Evolutionary conservation across 2,113 vertebrate genomes (phyloP).

Genomic region (Terrapene triunguis): DNA sequence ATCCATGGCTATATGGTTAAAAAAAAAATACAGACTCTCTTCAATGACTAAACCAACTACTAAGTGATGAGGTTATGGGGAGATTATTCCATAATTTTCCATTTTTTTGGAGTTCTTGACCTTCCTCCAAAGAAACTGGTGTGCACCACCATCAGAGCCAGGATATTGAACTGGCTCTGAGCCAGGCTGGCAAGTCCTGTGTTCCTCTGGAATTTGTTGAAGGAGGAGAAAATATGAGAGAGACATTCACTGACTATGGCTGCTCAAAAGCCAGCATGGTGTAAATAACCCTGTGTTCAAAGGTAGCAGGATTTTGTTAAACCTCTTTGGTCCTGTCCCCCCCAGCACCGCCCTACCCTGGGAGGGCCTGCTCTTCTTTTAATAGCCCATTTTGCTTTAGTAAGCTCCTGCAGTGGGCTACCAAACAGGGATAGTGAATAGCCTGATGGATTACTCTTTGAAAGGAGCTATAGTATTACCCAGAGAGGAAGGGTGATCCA

Average conservation of each 20-base stretch:
- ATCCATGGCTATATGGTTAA: conserved; percentile 48
- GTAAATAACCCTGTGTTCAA: neutral
- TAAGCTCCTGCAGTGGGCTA: neutral
- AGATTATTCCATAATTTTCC: neutral
- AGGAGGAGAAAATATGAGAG: neutral
- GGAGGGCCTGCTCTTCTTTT: neutral
- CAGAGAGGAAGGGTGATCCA: neutral
- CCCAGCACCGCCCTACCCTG: neutral
- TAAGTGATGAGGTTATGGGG: neutral
- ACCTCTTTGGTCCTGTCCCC: neutral
- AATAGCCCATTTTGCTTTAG: neutral
- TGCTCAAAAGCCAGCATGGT: rapidly evolving
- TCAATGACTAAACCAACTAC: conserved; percentile 26
- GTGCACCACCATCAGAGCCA: neutral
- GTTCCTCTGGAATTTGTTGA: neutral
- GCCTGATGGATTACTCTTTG: neutral
- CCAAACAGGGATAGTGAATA: neutral
- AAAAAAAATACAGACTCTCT: neutral
- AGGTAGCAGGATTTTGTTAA: neutral
- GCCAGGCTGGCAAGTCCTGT: neutral
- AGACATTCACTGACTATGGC: neutral
- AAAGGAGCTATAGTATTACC: neutral
- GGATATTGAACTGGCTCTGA: neutral
- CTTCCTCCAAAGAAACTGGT: neutral
- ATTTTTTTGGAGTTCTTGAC: neutral